phyloP scores from a whole-genome alignment of 2,797 vertebrate genomes.

The Decapterus maruadsi region DNA sequence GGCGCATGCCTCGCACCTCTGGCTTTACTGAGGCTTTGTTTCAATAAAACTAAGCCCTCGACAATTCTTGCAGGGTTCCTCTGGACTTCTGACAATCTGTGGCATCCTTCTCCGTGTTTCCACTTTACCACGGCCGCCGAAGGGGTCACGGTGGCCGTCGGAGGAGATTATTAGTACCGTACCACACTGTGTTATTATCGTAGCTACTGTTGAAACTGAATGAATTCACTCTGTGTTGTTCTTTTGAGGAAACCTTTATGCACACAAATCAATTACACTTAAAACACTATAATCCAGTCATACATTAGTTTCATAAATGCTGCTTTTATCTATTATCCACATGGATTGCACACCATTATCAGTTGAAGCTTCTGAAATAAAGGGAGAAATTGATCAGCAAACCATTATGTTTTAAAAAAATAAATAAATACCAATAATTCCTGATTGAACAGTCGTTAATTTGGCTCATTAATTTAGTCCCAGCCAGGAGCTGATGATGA shows the following conservation, averaged over 20 bases:
- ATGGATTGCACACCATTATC: not conserved
- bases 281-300: constrained; percentile 3
- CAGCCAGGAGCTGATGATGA: constrained; percentile 23
- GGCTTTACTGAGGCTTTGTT: constrained; percentile 70
- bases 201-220: not conserved
- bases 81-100: constrained; percentile 23
- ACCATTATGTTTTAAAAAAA: not conserved
- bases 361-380: not conserved
- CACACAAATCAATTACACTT: constrained; percentile 40
- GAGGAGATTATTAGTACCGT: not conserved
- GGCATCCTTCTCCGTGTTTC: constrained; percentile 32
- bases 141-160: not conserved
- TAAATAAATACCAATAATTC: constrained; percentile 7
- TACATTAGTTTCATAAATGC: constrained; percentile 29
- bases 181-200: too few relatives aligned
- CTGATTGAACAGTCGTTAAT: not conserved
- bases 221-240: not conserved
- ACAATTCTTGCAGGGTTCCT: constrained; percentile 38
- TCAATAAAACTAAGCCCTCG: constrained; percentile 61
- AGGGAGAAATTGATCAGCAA: constrained; percentile 6
- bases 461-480: not conserved
- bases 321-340: not conserved
- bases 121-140: not conserved
- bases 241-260: constrained; percentile 45
- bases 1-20: constrained; percentile 50